phyloP scores from a whole-genome alignment of 2,888 invertebrate species.

The Apamea anceps region DNA sequence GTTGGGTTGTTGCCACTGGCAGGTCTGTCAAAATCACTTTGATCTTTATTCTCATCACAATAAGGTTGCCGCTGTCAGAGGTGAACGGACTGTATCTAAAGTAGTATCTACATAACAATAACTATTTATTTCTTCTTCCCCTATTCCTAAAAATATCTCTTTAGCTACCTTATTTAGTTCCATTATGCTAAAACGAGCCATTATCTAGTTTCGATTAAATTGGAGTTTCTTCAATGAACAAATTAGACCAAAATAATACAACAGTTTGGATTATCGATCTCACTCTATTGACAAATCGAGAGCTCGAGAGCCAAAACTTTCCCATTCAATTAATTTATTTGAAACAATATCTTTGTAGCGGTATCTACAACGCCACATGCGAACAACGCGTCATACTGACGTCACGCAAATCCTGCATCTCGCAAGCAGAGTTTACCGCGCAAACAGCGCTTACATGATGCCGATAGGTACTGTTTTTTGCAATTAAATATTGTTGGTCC shows the following conservation, averaged over 20 bases:
- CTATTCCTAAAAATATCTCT: background rate
- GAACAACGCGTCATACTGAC: too few relatives aligned
- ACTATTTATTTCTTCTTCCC: too few relatives aligned
- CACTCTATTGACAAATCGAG: background rate
- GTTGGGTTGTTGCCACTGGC: too few relatives aligned
- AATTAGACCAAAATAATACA: conserved; percentile 4
- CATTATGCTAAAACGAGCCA: background rate
- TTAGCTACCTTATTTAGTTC: background rate
- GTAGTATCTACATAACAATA: too few relatives aligned
- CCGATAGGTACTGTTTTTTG: background rate
- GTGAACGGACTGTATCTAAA: too few relatives aligned
- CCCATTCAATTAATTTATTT: background rate
- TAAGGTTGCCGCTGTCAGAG: too few relatives aligned
- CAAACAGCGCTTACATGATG: too few relatives aligned
- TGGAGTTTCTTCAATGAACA: background rate
- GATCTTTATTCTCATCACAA: too few relatives aligned
- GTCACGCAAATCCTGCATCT: too few relatives aligned
- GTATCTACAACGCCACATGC: too few relatives aligned
- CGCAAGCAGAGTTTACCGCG: too few relatives aligned
- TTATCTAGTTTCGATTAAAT: background rate
- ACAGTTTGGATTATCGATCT: background rate
- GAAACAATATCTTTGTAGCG: background rate
- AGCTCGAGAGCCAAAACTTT: background rate
- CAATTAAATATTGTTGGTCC: background rate
- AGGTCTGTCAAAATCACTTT: too few relatives aligned